phyloP scores from a whole-genome alignment of 2,888 invertebrate species.

The Hemicrepidius hirtus region DNA sequence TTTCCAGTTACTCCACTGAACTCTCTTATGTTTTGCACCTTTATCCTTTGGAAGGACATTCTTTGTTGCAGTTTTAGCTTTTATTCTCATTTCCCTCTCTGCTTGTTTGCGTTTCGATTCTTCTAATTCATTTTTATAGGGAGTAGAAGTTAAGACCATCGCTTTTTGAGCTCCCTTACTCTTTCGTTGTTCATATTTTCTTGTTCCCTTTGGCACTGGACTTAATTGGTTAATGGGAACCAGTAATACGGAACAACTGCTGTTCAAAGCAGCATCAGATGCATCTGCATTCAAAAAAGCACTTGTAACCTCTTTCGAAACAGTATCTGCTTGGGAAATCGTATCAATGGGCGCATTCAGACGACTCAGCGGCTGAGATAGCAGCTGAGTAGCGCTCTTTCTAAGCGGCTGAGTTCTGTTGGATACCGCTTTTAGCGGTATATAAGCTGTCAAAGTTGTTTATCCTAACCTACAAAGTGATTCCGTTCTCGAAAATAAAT shows the following conservation, averaged over 20 bases:
- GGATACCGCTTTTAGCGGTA: no score
- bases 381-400: no score
- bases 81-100: not conserved
- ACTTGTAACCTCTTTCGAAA: not conserved
- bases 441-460: no score
- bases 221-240: constrained; percentile 3
- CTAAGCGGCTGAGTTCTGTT: no score
- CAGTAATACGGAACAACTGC: constrained; percentile 14
- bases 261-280: constrained; percentile 25
- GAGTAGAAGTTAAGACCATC: constrained; percentile 25
- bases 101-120: not conserved
- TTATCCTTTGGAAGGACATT: not conserved
- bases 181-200: constrained; percentile 7
- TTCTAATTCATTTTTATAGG: constrained; percentile 20
- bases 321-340: not conserved
- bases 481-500: no score
- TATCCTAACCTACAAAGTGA: no score
- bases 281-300: not conserved
- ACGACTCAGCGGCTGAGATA: no score
- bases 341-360: no score
- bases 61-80: not conserved
- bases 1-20: not conserved
- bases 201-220: constrained; percentile 24
- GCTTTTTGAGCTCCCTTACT: constrained; percentile 20
- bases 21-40: not conserved